Conservation (phyloP, 2,888 invertebrate genomes). For the Gymnocheta viridis region DNA sequence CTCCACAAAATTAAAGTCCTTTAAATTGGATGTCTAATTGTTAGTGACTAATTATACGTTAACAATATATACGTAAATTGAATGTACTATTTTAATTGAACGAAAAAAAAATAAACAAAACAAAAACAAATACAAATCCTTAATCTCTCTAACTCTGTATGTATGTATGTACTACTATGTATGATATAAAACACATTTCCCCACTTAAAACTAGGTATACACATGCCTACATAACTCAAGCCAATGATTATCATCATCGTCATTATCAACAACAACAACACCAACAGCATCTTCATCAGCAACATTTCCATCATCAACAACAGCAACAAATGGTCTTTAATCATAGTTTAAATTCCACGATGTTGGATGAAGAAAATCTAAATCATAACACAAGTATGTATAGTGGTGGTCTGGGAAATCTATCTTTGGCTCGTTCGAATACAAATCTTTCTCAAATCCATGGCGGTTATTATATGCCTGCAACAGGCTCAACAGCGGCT, state of each 20-base stretch:
- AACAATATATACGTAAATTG: neutral
- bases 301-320: slow-evolving; percentile 68
- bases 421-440: slow-evolving; percentile 72
- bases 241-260: slow-evolving; percentile 81
- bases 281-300: slow-evolving; percentile 73
- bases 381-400: slow-evolving; percentile 59
- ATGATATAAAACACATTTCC: slow-evolving; percentile 49
- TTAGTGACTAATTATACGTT: slow-evolving; percentile 17
- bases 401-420: slow-evolving; percentile 60
- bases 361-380: slow-evolving; percentile 73
- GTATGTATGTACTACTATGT: too few relatives aligned
- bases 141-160: slow-evolving; percentile 22
- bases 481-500: slow-evolving; percentile 48
- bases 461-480: slow-evolving; percentile 61
- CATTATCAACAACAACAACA: slow-evolving; percentile 76
- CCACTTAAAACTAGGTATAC: slow-evolving; percentile 77
- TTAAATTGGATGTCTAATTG: neutral
- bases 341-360: slow-evolving; percentile 73
- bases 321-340: slow-evolving; percentile 71
- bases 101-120: neutral
- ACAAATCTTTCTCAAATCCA: slow-evolving; percentile 76
- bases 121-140: slow-evolving; percentile 1
- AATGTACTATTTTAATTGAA: slow-evolving; percentile 6
- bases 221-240: slow-evolving; percentile 81
- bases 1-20: neutral